These are phyloP conservation scores for Lagopus leucura DNA, from an alignment of 2,113 vertebrate genomes.

Conservation along the genomic window DNA sequence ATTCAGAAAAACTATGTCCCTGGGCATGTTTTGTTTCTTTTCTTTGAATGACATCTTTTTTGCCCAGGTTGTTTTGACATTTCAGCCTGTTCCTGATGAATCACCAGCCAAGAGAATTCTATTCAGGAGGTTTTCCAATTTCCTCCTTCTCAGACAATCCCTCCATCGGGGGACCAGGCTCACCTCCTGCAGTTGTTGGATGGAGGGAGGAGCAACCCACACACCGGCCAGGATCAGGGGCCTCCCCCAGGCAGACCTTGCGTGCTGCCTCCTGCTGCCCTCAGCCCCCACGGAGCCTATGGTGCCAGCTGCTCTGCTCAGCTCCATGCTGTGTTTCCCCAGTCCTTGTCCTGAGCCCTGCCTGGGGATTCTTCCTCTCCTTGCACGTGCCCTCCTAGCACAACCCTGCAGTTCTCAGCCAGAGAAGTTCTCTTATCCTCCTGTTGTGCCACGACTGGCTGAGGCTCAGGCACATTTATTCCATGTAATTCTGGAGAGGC, in stretches of 20 bases:
- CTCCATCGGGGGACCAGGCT: background rate
- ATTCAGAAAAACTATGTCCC: background rate
- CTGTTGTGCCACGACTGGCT: background rate
- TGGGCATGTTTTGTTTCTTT: background rate
- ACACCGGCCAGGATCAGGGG: background rate
- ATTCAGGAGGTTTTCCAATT: background rate
- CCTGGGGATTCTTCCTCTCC: background rate
- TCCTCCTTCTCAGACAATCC: background rate
- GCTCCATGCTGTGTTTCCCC: rapidly evolving
- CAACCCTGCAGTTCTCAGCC: background rate
- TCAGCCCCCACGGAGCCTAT: background rate
- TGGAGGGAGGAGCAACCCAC: no score
- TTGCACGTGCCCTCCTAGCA: background rate
- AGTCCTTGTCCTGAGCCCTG: background rate
- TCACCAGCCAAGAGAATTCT: background rate
- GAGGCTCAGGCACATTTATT: background rate
- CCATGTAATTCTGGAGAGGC: rapidly evolving
- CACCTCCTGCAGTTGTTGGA: background rate
- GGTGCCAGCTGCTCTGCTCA: background rate
- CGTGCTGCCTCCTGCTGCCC: rapidly evolving
- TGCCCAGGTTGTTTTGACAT: background rate
- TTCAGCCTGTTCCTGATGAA: background rate
- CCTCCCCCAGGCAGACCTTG: rapidly evolving
- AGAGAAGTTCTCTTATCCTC: background rate
- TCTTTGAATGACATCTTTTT: background rate